A percentile compares a stretch with the other conserved stretches of the same genome.
phyloP scores from a whole-genome alignment of 2,113 vertebrate genomes.

The Physeter macrocephalus region DNA sequence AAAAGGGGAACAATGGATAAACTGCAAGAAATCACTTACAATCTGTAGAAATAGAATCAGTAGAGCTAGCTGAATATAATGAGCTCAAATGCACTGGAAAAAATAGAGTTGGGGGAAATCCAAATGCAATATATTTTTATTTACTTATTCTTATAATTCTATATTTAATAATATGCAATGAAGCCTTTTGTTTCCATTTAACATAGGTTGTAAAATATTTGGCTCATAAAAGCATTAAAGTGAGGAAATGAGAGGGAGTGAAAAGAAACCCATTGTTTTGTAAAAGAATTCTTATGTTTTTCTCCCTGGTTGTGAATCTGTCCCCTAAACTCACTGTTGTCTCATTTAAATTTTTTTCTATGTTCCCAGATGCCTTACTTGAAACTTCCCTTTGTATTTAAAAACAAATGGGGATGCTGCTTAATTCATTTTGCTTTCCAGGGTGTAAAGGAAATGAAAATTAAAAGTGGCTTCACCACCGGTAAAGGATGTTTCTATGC shows the following conservation, averaged over 20 bases:
- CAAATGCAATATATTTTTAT: conserved; percentile 60
- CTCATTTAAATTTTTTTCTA: conserved; percentile 65
- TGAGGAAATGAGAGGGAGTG: conserved; percentile 34
- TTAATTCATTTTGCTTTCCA: conserved; percentile 76
- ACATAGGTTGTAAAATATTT: conserved; percentile 44
- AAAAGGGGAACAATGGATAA: conserved; percentile 64
- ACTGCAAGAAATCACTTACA: conserved; percentile 65
- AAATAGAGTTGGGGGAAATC: conserved; percentile 42
- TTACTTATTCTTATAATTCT: conserved; percentile 64
- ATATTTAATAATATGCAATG: conserved; percentile 46
- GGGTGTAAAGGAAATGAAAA: conserved; percentile 54
- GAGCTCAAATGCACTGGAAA: conserved; percentile 57
- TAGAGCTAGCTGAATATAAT: conserved; percentile 58
- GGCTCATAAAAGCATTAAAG: conserved; percentile 59
- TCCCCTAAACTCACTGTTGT: conserved; percentile 57
- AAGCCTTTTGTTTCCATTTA: conserved; percentile 46
- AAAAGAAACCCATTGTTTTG: conserved; percentile 23
- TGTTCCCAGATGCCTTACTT: conserved; percentile 62
- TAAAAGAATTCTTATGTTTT: conserved; percentile 57
- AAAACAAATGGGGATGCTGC: conserved; percentile 64
- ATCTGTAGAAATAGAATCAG: conserved; percentile 49
- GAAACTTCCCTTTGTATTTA: conserved; percentile 67
- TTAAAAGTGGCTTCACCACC: conserved; percentile 66
- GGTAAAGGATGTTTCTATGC: not conserved
- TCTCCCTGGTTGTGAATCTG: conserved; percentile 46